Conservation (phyloP, 2,888 invertebrate species). For the Muschampia plurimacula region DNA sequence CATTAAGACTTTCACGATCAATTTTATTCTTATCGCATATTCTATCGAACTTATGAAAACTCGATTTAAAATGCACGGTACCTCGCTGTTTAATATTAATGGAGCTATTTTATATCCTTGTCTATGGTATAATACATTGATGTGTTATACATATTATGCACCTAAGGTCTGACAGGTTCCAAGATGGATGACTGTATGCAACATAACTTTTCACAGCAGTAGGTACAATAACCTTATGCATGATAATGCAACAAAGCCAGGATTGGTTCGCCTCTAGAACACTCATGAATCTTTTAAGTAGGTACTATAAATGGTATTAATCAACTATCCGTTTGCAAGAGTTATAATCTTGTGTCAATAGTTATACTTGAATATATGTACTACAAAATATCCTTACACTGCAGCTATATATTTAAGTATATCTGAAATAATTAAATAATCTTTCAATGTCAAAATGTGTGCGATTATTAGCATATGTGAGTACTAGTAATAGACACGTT, state of each 20-base stretch:
- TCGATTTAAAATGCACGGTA: slow-evolving; percentile 30
- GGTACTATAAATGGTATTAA: no score
- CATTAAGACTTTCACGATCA: slow-evolving; percentile 5
- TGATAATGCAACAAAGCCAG: slow-evolving; percentile 20
- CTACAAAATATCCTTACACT: no score
- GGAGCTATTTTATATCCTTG: slow-evolving; percentile 12
- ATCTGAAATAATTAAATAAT: no score
- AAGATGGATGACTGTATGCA: slow-evolving; percentile 28
- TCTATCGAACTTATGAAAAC: slow-evolving; percentile 24
- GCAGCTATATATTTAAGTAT: no score
- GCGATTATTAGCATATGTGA: no score
- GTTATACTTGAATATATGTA: no score
- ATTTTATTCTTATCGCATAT: slow-evolving; percentile 28
- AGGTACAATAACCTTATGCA: slow-evolving; percentile 5
- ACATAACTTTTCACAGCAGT: slow-evolving; percentile 15
- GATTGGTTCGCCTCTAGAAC: no score
- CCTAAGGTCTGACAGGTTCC: neutral
- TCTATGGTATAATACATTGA: slow-evolving; percentile 26
- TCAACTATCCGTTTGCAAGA: no score
- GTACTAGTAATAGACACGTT: no score
- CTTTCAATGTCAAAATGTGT: no score
- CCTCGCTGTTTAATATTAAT: slow-evolving; percentile 33
- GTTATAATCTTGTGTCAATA: no score
- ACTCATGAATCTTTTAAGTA: no score
- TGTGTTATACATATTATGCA: slow-evolving; percentile 17